phyloP scores from a whole-genome alignment of 2,113 vertebrate species.

The Solenodon paradoxus region DNA sequence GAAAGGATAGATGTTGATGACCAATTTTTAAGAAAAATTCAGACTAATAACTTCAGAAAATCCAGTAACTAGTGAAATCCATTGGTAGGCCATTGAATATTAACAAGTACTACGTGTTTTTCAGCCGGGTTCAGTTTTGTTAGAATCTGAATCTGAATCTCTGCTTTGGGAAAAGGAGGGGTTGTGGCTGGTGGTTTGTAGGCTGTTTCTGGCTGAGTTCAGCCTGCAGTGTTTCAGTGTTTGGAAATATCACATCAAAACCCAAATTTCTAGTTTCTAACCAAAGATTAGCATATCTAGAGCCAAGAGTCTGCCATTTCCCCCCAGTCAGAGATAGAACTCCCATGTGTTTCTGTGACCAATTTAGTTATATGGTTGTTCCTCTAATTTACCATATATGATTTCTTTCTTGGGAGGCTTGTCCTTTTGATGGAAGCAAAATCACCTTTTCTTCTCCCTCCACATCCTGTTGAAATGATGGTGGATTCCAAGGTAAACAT shows the following conservation, averaged over 20 bases:
- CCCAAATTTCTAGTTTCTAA: neutral
- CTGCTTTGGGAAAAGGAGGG: neutral
- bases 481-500: neutral
- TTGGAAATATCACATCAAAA: neutral
- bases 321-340: neutral
- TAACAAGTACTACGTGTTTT: neutral
- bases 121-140: neutral
- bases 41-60: neutral
- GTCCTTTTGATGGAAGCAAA: neutral
- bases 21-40: slow-evolving; percentile 19
- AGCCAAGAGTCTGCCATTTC: neutral
- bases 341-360: neutral
- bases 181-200: neutral
- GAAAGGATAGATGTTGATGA: slow-evolving; percentile 24
- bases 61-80: neutral
- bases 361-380: neutral
- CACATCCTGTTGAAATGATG: neutral
- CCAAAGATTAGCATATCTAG: neutral
- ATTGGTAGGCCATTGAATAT: neutral
- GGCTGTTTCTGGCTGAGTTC: neutral
- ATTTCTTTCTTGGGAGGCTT: neutral
- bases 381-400: neutral
- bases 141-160: neutral
- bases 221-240: neutral
- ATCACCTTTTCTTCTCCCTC: neutral